Conservation (phyloP, 2,113 vertebrate species). For the Neomonachus schauinslandi region DNA sequence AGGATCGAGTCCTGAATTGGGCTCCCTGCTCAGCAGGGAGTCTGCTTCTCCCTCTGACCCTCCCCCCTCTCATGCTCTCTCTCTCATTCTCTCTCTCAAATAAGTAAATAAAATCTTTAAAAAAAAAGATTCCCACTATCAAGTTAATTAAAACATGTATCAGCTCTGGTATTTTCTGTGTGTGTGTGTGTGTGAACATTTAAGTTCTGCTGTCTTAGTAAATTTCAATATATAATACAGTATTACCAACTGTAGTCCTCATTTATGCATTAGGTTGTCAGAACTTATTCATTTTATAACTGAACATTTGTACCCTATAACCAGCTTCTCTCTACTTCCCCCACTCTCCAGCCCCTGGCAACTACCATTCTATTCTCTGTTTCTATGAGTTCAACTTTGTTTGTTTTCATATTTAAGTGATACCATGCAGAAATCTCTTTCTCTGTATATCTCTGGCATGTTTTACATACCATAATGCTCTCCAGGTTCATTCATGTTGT, state of each 20-base stretch:
- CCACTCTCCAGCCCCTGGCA: not conserved
- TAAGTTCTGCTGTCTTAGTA: not conserved
- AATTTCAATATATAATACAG: not conserved
- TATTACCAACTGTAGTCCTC: not conserved
- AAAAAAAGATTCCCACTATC: not conserved
- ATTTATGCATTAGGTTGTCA: not conserved
- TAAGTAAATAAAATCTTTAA: too few relatives aligned
- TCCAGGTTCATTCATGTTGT: not conserved
- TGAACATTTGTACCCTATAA: not conserved
- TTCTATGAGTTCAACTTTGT: not conserved
- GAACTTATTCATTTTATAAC: not conserved
- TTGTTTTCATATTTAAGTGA: not conserved
- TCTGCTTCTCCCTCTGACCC: too few relatives aligned
- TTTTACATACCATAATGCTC: not conserved
- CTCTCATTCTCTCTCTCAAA: too few relatives aligned
- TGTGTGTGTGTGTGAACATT: not conserved
- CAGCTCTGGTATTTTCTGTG: not conserved
- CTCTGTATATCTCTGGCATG: not conserved
- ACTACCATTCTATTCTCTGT: not conserved
- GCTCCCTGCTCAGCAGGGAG: too few relatives aligned
- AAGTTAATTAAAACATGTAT: not conserved
- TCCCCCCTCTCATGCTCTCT: too few relatives aligned
- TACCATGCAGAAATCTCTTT: not conserved
- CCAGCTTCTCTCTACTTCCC: not conserved
- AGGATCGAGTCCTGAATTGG: too few relatives aligned